phyloP scores from a whole-genome alignment of 2,888 invertebrate species.

The Clusia tigrina region DNA sequence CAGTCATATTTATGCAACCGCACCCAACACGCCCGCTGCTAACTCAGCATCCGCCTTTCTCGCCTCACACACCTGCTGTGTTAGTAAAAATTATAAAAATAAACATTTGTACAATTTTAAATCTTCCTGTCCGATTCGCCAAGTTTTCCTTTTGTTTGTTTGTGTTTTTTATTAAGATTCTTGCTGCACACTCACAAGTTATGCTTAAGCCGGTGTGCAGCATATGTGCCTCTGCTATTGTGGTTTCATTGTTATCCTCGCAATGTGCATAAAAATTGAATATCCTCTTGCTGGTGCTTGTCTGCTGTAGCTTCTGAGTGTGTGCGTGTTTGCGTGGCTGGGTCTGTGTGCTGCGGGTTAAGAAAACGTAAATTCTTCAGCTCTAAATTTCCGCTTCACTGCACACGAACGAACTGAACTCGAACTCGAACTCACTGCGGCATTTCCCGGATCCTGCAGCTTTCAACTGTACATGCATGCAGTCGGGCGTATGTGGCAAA shows the following conservation, averaged over 20 bases:
- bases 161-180: background rate
- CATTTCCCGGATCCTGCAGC: background rate
- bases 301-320: slow-evolving; percentile 3
- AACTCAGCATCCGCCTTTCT: background rate
- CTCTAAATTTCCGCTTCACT: slow-evolving; percentile 50
- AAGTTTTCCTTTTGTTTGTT: background rate
- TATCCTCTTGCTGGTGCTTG: slow-evolving; percentile 24
- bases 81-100: too few relatives aligned
- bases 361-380: slow-evolving; percentile 51
- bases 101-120: too few relatives aligned
- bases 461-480: slow-evolving; percentile 12
- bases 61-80: background rate
- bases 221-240: slow-evolving; percentile 53
- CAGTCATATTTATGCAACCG: too few relatives aligned
- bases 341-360: slow-evolving; percentile 1
- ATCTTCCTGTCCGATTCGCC: too few relatives aligned
- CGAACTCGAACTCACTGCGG: background rate
- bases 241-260: slow-evolving; percentile 31
- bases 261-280: background rate
- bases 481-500: too few relatives aligned
- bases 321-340: too few relatives aligned
- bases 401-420: slow-evolving; percentile 33
- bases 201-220: slow-evolving; percentile 49
- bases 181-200: slow-evolving; percentile 23
- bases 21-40: too few relatives aligned